These are phyloP conservation scores for Cordilura impudica DNA, from an alignment of 2,888 invertebrate species.

Conservation along the genomic window DNA sequence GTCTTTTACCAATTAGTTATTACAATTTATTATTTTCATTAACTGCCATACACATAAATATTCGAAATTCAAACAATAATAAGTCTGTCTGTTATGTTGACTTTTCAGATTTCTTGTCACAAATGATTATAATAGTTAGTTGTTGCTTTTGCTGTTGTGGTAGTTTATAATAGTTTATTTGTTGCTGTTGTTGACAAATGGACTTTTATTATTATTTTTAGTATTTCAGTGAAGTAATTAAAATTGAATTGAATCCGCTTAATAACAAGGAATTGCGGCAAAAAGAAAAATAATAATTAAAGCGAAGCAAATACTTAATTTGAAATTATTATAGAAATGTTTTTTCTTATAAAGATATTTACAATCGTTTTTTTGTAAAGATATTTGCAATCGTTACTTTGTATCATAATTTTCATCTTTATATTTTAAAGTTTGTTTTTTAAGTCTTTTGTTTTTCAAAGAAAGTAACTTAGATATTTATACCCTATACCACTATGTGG, in stretches of 20 bases:
- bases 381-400: background rate
- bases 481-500: too few relatives aligned
- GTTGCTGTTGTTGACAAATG: background rate
- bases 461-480: too few relatives aligned
- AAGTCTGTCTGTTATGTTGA: background rate
- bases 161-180: background rate
- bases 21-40: background rate
- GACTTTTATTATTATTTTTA: background rate
- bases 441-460: conserved; percentile 23
- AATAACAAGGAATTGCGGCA: conserved; percentile 16
- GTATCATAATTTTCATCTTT: background rate
- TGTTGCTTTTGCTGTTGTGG: background rate
- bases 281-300: conserved; percentile 23
- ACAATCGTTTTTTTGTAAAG: background rate
- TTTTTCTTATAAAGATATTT: background rate
- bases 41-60: background rate
- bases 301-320: conserved; percentile 20
- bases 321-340: conserved; percentile 6
- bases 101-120: background rate
- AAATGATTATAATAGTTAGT: background rate
- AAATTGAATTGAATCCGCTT: conserved; percentile 18
- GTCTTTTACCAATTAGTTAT: background rate
- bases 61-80: background rate
- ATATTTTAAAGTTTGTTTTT: conserved; percentile 9
- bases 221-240: background rate